phyloP scores from a whole-genome alignment of 2,113 vertebrate genomes.

The Poecilia latipinna region DNA sequence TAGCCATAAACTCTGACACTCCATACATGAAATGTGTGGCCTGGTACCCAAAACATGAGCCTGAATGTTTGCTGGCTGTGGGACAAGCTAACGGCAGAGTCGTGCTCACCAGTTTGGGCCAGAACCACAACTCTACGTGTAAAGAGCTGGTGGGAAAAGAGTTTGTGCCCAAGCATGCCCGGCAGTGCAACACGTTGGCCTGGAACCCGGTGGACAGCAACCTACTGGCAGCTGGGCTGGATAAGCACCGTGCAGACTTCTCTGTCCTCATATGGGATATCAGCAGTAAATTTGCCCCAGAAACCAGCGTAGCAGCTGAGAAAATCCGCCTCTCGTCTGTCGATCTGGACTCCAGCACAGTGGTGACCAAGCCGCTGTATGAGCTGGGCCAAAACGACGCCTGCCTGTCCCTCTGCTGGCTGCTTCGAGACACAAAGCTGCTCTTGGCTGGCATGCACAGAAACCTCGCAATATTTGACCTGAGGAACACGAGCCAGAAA shows the following conservation, averaged over 20 bases:
- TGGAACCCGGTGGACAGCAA: constrained; percentile 97
- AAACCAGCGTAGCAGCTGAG: constrained; percentile 84
- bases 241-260: constrained; percentile 97
- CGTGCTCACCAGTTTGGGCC: constrained; percentile 94
- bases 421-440: constrained; percentile 94
- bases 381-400: constrained; percentile 97
- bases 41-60: constrained; percentile 97
- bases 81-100: constrained; percentile 98
- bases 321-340: constrained; percentile 89
- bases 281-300: constrained; percentile 91
- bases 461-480: constrained; percentile 96
- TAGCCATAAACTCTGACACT: constrained; percentile 96
- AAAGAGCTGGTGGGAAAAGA: constrained; percentile 96
- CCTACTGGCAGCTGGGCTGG: constrained; percentile 93
- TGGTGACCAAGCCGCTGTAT: constrained; percentile 94
- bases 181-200: constrained; percentile 95
- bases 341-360: constrained; percentile 86
- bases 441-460: constrained; percentile 97
- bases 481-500: constrained; percentile 97
- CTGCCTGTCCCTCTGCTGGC: constrained; percentile 97
- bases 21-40: constrained; percentile 99
- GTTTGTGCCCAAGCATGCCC: constrained; percentile 97
- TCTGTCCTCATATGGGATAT: constrained; percentile 98
- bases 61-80: constrained; percentile 94
- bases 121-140: constrained; percentile 94